These are phyloP conservation scores for Gambusia affinis DNA, from an alignment of 2,113 vertebrate species.

Conservation along the genomic window DNA sequence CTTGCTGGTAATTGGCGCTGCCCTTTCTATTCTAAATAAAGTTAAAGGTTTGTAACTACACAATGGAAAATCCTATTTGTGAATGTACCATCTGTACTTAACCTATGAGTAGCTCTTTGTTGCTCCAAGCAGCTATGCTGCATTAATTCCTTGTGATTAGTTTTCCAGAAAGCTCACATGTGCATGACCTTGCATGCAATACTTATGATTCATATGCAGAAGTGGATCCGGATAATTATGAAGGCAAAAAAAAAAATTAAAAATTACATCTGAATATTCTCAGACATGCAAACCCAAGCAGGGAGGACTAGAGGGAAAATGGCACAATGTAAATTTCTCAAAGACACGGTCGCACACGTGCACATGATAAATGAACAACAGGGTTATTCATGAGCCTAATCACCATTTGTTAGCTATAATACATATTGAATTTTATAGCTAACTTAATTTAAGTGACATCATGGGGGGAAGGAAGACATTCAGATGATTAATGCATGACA, in stretches of 20 bases:
- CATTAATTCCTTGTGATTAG: conserved; percentile 59
- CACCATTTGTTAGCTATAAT: not conserved
- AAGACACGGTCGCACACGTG: conserved; percentile 2
- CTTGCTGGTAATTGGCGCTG: conserved; percentile 61
- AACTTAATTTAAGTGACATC: conserved; percentile 22
- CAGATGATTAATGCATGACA: not conserved
- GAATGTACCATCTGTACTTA: conserved; percentile 70
- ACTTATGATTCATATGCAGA: conserved; percentile 61
- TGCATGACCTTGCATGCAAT: conserved; percentile 69
- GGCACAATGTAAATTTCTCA: conserved; percentile 11
- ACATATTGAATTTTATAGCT: conserved; percentile 6
- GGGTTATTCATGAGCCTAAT: conserved; percentile 1
- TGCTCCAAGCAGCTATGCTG: conserved; percentile 49
- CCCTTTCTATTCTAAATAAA: conserved; percentile 71
- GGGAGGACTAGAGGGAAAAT: not conserved
- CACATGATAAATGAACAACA: not conserved
- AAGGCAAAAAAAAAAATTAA: conserved; percentile 38
- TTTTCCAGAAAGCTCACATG: conserved; percentile 64
- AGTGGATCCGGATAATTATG: conserved; percentile 42
- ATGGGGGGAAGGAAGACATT: conserved; percentile 20
- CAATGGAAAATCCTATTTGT: conserved; percentile 75
- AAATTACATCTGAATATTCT: conserved; percentile 53
- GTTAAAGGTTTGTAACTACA: conserved; percentile 65
- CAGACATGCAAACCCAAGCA: conserved; percentile 59
- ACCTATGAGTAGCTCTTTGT: conserved; percentile 57